phyloP scores from a whole-genome alignment of 92 coral and sea anemone genomes.

The Diadumene lineata region DNA sequence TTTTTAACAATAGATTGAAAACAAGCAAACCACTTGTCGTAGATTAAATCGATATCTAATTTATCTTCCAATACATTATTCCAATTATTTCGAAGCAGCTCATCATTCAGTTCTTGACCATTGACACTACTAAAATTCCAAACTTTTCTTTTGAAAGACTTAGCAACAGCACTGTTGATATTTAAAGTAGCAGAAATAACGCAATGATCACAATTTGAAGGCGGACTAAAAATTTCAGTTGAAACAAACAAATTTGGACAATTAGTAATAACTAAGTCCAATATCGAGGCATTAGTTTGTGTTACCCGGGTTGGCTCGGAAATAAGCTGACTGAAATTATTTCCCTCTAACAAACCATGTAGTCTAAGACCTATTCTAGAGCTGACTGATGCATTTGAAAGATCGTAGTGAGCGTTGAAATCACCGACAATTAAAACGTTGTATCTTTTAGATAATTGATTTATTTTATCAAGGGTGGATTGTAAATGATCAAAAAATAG shows the following conservation, averaged over 20 bases:
- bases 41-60: neutral
- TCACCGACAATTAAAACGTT: no score
- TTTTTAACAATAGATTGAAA: no score
- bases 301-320: conserved; percentile 31
- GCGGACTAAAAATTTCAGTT: conserved; percentile 46
- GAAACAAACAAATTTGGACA: conserved; percentile 42
- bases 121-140: conserved; percentile 1
- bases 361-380: conserved; percentile 22
- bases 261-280: conserved; percentile 41
- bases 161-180: neutral
- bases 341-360: conserved; percentile 21
- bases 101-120: conserved; percentile 1
- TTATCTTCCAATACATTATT: neutral
- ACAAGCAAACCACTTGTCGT: neutral
- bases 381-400: neutral
- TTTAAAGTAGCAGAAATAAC: conserved; percentile 16
- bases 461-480: no score
- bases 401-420: neutral
- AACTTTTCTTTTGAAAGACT: neutral
- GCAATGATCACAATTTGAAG: conserved; percentile 44
- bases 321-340: conserved; percentile 10
- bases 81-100: neutral
- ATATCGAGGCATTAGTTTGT: conserved; percentile 1
- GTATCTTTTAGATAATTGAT: no score
- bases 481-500: no score